Percentiles rank a stretch among this genome's conserved stretches.
phyloP scores from a whole-genome alignment of 37 sponge, comb jelly and placozoan genomes.

The Crambe crambe region DNA sequence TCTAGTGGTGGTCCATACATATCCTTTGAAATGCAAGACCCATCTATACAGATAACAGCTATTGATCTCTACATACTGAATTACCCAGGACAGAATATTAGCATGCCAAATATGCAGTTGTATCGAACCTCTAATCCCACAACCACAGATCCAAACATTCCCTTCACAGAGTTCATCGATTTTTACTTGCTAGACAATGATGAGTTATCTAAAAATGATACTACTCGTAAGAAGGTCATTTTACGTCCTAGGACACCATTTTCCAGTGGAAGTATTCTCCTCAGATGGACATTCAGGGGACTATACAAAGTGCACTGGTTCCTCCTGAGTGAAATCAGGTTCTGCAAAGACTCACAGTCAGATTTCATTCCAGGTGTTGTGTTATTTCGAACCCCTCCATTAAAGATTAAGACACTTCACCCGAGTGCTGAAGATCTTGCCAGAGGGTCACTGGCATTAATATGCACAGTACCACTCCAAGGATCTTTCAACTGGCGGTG shows the following conservation, averaged over 20 bases:
- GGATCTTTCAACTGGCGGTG: constrained; percentile 41
- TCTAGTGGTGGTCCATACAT: too few relatives aligned
- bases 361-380: neutral
- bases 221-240: neutral
- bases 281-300: constrained; percentile 16
- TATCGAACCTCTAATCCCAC: neutral
- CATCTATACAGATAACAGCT: neutral
- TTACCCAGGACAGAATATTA: constrained; percentile 22
- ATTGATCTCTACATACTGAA: constrained; percentile 32
- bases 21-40: too few relatives aligned
- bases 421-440: constrained; percentile 14
- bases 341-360: constrained; percentile 11
- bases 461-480: constrained; percentile 28
- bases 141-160: neutral
- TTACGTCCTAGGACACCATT: neutral
- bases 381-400: neutral
- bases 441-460: constrained; percentile 3
- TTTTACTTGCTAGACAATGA: constrained; percentile 18
- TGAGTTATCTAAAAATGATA: constrained; percentile 3
- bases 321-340: constrained; percentile 35
- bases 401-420: neutral
- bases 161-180: neutral
- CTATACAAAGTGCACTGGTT: constrained; percentile 33
- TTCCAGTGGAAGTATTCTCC: neutral
- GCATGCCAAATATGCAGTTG: constrained; percentile 34